Conservation (phyloP, 2,888 invertebrate species). For the Pomacea canaliculata region DNA sequence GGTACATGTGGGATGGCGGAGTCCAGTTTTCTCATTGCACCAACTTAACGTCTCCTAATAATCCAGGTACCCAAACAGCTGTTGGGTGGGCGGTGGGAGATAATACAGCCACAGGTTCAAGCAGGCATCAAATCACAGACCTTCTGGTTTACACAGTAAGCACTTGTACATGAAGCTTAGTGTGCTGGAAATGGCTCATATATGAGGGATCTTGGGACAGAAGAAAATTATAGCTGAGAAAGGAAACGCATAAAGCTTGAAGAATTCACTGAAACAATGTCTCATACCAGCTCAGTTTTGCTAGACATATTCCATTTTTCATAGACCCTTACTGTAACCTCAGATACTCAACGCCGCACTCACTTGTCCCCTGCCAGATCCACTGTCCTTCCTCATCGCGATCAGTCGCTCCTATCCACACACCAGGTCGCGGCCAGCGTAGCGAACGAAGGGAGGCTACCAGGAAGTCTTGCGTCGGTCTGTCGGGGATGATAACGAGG, state of each 20-base stretch:
- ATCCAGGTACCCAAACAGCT: too few species aligned
- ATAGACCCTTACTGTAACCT: not conserved
- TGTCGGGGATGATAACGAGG: not conserved
- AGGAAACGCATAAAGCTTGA: not conserved
- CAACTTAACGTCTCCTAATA: too few species aligned
- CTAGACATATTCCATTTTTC: too few species aligned
- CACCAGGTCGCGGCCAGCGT: constrained; percentile 27
- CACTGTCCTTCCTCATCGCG: constrained; percentile 27
- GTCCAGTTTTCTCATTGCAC: too few species aligned
- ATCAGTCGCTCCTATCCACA: constrained; percentile 36
- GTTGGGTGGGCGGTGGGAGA: too few species aligned
- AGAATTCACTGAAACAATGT: not conserved
- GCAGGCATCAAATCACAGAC: too few species aligned
- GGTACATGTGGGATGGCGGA: too few species aligned
- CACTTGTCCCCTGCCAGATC: constrained; percentile 21
- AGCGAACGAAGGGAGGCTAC: not conserved
- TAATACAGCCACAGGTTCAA: too few species aligned
- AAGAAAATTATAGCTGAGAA: not conserved
- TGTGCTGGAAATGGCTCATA: not conserved
- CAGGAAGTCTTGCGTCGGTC: constrained; percentile 20
- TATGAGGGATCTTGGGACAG: not conserved
- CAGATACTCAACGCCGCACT: too few species aligned
- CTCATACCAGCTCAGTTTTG: not conserved
- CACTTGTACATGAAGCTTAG: too few species aligned
- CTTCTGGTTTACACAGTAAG: too few species aligned